Conservation (phyloP, 2,113 vertebrate species). For the Ornithorhynchus anatinus region DNA sequence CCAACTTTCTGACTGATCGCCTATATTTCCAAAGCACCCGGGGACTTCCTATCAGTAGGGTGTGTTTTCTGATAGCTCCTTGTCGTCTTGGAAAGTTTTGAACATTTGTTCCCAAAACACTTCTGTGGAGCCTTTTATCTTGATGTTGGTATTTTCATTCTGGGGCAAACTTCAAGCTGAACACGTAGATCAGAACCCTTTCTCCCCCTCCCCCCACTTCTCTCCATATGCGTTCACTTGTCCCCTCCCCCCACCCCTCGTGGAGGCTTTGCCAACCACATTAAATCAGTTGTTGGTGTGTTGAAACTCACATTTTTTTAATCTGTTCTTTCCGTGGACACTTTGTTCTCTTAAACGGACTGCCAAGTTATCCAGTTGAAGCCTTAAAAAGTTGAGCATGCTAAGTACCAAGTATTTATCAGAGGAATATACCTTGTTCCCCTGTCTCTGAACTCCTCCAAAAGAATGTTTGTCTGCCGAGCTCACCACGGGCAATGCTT, state of each 20-base stretch:
- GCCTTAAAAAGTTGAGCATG: not conserved
- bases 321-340: constrained; percentile 9
- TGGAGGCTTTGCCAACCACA: no score
- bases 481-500: no score
- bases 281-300: not conserved
- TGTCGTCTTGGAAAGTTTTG: not conserved
- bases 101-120: not conserved
- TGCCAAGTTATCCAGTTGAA: not conserved
- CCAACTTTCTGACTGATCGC: not conserved
- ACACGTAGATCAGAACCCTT: accelerated
- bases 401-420: not conserved
- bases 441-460: not conserved
- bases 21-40: accelerated
- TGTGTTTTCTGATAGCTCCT: not conserved
- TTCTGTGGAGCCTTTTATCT: not conserved
- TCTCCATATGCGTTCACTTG: no score
- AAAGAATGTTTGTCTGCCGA: no score
- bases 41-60: not conserved
- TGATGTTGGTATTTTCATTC: not conserved
- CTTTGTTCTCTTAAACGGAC: not conserved
- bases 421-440: not conserved
- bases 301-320: not conserved
- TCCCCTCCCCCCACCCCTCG: no score
- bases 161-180: not conserved
- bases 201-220: not conserved